phyloP scores from a whole-genome alignment of 2,797 vertebrate genomes.

The Cryptoblepharus egeriae region DNA sequence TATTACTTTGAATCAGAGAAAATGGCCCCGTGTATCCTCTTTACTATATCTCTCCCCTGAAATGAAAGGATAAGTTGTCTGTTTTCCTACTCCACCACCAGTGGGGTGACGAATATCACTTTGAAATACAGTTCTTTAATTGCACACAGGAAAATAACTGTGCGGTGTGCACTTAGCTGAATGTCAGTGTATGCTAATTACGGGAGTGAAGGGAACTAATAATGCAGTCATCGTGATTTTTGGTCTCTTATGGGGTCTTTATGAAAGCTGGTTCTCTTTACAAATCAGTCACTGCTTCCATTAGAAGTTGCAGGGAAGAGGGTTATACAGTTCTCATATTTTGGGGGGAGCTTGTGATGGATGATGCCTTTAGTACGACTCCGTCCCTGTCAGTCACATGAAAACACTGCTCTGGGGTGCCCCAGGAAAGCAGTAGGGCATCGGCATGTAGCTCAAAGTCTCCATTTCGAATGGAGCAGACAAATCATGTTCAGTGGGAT shows the following conservation, averaged over 20 bases:
- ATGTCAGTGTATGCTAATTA: slow-evolving; percentile 56
- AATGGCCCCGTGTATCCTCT: not conserved
- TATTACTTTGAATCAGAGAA: slow-evolving; percentile 35
- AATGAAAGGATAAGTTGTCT: slow-evolving; percentile 52
- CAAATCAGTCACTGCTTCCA: not conserved
- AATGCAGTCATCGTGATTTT: slow-evolving; percentile 22
- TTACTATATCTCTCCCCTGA: slow-evolving; percentile 30
- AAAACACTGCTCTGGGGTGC: not conserved
- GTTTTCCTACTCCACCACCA: slow-evolving; percentile 17
- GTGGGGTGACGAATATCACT: slow-evolving; percentile 45
- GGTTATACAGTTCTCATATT: slow-evolving; percentile 17
- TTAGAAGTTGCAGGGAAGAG: not conserved
- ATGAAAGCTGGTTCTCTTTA: slow-evolving; percentile 51
- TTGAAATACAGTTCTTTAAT: slow-evolving; percentile 50
- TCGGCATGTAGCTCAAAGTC: slow-evolving; percentile 7
- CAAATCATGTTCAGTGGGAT: not conserved
- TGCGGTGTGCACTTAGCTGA: slow-evolving; percentile 35
- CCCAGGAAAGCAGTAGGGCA: not conserved
- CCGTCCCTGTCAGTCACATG: not conserved
- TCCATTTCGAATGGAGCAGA: slow-evolving; percentile 36
- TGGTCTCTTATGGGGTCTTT: slow-evolving; percentile 48
- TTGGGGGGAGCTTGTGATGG: slow-evolving; percentile 3
- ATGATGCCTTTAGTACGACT: not conserved
- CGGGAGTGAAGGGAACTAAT: slow-evolving; percentile 40
- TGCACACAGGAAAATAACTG: slow-evolving; percentile 6